Evolutionary conservation across 2,888 invertebrate genomes (phyloP), one percentile per base, ranked within the genome.

Genomic region (Clanis bilineata): DNA sequence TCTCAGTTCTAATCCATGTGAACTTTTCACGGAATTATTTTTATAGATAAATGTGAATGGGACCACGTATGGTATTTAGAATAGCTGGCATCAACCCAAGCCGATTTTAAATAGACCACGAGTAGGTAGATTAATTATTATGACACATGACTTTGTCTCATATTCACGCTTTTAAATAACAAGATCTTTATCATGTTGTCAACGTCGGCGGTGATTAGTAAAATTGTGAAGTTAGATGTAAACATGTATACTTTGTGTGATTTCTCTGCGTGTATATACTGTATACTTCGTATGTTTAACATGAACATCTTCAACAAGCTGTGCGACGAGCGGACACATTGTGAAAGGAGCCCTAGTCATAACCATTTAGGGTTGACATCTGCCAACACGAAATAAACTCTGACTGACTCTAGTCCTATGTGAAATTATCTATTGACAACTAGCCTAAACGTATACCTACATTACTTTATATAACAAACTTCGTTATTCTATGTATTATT

Each of bases 121-220:
- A 79, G 85, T 85, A 84, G 83, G 84, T 77, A 84, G 81, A 85
- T 88, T 85, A 83, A 82, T 86, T 86, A 86, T 86, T 85, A 85
- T 83, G 83, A 85, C 83, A 82, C 77, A 79, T 77, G 78, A 82
- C 79, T 81, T 83, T 82, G 79, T 84, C 81, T 74, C 70, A 73
- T 76, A 79, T 75, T 74, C 73, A 76, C 73, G 76, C 74, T 73
- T 77, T 78, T 74, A 80, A 76, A 82, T 76, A 73, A 75, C 69
- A 69, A 72, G 73, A 80, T 79, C 77, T 76, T 79, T 75, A 80
- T 83, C 81, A 72, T 65, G 70, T 66, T 77, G 78, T 78, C 79
- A 72, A 72, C 78, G 69, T 68, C 56, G 66, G 64, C 60, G 59
- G 69, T 67, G 73, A 75, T 81, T 79, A 76, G 76, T 75, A 71